A percentile compares a stretch with the other conserved stretches of the same genome.
phyloP scores from a whole-genome alignment of 2,113 vertebrate genomes.

The Silurus asotus region DNA sequence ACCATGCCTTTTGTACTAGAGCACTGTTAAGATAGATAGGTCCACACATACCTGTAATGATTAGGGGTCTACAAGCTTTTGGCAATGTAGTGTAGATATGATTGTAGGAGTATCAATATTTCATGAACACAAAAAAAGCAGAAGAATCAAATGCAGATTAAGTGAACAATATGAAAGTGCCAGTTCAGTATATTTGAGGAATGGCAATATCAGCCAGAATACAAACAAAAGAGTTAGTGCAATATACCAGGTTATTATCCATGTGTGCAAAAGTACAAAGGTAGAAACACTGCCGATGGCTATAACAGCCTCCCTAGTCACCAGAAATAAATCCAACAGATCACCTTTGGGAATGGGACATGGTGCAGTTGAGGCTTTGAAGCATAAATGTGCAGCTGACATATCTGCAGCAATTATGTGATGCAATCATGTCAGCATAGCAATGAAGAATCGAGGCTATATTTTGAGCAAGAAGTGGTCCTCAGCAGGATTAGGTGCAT shows the following conservation, averaged over 20 bases:
- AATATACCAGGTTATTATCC: neutral
- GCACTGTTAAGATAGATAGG: neutral
- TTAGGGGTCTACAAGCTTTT: neutral
- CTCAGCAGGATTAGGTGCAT: neutral
- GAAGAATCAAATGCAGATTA: neutral
- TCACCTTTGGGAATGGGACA: neutral
- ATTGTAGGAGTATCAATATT: neutral
- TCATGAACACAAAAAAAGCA: neutral
- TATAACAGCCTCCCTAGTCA: neutral
- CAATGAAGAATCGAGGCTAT: neutral
- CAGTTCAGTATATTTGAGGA: neutral
- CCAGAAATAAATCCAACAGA: neutral
- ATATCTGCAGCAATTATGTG: neutral
- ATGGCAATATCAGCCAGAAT: slow-evolving; percentile 1
- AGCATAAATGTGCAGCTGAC: neutral
- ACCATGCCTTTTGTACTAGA: neutral
- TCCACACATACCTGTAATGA: neutral
- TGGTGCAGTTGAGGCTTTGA: neutral
- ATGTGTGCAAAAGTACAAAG: neutral
- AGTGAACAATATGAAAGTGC: neutral
- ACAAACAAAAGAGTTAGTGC: slow-evolving; percentile 8
- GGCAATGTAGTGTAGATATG: neutral
- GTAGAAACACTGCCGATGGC: neutral
- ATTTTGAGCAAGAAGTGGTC: neutral
- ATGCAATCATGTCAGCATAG: neutral